Evolutionary conservation across 2,113 vertebrate genomes (phyloP).

Genomic region (Nothocercus julius): DNA sequence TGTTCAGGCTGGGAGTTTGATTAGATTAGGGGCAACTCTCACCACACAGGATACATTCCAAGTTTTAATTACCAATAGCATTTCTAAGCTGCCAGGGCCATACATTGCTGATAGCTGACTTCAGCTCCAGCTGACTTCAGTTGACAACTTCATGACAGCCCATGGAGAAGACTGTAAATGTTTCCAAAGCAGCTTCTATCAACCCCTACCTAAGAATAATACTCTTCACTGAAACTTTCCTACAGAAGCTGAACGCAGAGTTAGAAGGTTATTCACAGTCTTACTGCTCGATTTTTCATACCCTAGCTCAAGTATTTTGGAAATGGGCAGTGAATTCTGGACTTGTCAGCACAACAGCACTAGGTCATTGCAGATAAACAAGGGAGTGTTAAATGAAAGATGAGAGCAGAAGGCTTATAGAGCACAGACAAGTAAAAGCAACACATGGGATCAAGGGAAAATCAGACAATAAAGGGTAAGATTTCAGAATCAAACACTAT

Average conservation of each 20-base stretch:
- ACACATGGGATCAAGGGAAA: not conserved
- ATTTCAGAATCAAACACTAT: not conserved
- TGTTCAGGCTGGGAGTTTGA: not conserved
- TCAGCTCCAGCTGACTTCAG: not conserved
- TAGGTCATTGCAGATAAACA: not conserved
- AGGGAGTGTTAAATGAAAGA: not conserved
- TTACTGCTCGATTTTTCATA: not conserved
- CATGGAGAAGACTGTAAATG: not conserved
- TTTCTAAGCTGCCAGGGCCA: conserved; percentile 5
- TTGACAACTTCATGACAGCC: not conserved
- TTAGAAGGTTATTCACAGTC: not conserved
- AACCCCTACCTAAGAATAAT: not conserved
- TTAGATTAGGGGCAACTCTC: not conserved
- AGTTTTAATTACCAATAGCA: not conserved
- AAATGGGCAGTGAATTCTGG: not conserved
- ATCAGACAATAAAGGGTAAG: not conserved
- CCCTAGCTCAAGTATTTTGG: not conserved
- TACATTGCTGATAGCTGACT: not conserved
- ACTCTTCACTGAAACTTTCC: not conserved
- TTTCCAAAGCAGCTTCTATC: not conserved
- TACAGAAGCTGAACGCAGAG: not conserved
- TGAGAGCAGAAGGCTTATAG: not conserved
- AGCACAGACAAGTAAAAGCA: not conserved
- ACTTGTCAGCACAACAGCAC: not conserved
- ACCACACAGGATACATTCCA: not conserved